Evolutionary conservation across 2,113 vertebrate species (phyloP), one percentile per base, ranked within the genome.

Genomic region (Electrona antarctica): DNA sequence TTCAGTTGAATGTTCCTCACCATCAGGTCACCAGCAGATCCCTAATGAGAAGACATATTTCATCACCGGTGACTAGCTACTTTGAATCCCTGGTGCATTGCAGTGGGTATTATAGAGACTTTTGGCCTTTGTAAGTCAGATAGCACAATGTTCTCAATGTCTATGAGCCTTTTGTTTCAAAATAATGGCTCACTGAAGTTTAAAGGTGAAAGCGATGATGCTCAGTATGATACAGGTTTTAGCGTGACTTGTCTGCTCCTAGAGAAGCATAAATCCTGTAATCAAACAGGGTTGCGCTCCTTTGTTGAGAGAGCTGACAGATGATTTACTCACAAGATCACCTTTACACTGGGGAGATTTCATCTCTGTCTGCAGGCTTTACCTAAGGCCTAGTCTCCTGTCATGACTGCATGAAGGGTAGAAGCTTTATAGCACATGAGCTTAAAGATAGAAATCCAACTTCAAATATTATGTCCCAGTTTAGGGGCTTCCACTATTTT

Each of bases 21-120:
- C 96, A 97, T 96, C 88, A 98, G 87, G 90, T 97, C 96, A 64
- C 96, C 95, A 58, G 90, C 84, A 76, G 95, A 94, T 82, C 93
- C 95, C 96, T 97, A 69, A 51, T 73, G 71, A 87, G 21, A 76
- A 83, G 5, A 79, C 56, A 73, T 2, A 58, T 11, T 51, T 63
- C 14, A 49, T 49, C 8, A 63, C 12, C 57, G 10, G 15, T 33
- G 28, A 29, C 10, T 29, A 9, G 9, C 8, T 4, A 6, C 28
- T 59, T 59, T 59, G 21, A 59, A 9, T 21, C 57, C 9, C 28
- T 29, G 57, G 21, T 15, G n/a, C 55, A 56, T 11, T 5, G 29
- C 10, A 29, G 28, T 10, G 10, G 21, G 15, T 29, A 9, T 1
- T 41, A 41, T 33, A 11, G 8, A 29, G 9, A 4, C 15, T 47